Evolutionary conservation across 2,888 invertebrate species (phyloP).

Genomic region (Zygogramma bicolorata): DNA sequence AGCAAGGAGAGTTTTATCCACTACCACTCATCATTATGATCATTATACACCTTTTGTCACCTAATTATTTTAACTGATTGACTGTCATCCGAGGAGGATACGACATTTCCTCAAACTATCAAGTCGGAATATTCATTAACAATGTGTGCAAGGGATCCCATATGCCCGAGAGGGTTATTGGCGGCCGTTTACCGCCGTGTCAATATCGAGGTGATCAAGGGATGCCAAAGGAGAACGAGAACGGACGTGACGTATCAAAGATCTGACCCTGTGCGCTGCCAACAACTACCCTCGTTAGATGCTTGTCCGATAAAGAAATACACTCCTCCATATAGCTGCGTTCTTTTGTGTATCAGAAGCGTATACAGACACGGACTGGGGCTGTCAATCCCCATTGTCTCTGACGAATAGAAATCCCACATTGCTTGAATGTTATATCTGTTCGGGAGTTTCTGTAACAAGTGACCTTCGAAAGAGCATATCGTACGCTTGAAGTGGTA

Average conservation of each 20-base stretch:
- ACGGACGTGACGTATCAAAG: slow-evolving; percentile 65
- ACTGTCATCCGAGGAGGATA: neutral
- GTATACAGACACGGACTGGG: neutral
- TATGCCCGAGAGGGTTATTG: neutral
- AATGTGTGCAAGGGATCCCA: neutral
- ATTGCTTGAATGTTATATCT: neutral
- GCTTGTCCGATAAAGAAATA: slow-evolving; percentile 61
- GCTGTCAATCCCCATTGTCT: neutral
- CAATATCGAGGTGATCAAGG: slow-evolving; percentile 56
- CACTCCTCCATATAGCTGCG: slow-evolving; percentile 47
- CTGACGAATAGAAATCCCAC: neutral
- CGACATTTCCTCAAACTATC: neutral
- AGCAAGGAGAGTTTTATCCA: too few relatives aligned
- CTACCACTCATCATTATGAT: too few relatives aligned
- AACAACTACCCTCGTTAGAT: slow-evolving; percentile 59
- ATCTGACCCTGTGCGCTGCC: slow-evolving; percentile 59
- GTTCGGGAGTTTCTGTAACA: neutral
- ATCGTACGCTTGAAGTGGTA: too few relatives aligned
- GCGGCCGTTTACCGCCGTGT: slow-evolving; percentile 48
- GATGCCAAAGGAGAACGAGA: slow-evolving; percentile 51
- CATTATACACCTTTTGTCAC: neutral
- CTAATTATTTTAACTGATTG: neutral
- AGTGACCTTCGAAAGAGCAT: too few relatives aligned
- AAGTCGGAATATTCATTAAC: neutral
- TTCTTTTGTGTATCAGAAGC: slow-evolving; percentile 28